A percentile compares a stretch with the other conserved stretches of the same genome.
These are phyloP conservation scores for Pristionchus mayeri DNA, from an alignment of 2,888 invertebrate species.

Conservation along the genomic window DNA sequence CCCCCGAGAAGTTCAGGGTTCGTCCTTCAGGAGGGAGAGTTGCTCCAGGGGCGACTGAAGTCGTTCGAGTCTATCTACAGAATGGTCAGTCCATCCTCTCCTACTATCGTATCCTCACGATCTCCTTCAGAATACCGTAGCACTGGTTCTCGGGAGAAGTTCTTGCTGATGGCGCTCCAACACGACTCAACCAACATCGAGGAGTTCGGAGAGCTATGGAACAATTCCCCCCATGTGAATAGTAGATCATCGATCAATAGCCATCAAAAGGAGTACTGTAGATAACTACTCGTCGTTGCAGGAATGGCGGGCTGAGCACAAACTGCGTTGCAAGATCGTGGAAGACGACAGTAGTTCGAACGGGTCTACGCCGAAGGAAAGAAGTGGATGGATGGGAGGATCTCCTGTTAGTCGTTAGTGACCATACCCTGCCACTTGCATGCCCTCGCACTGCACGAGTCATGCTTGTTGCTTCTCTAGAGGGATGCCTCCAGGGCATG, in stretches of 20 bases:
- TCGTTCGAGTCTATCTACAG: constrained; percentile 67
- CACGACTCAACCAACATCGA: constrained; percentile 60
- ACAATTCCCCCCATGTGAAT: constrained; percentile 49
- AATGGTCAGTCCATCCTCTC: constrained; percentile 55
- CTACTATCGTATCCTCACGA: not conserved
- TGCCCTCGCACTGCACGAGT: too few relatives aligned
- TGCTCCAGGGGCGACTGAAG: constrained; percentile 61
- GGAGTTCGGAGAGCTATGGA: constrained; percentile 62
- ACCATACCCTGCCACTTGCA: constrained; percentile 2
- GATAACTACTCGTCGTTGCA: too few relatives aligned
- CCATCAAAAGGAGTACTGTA: too few relatives aligned
- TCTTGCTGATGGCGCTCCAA: constrained; percentile 65
- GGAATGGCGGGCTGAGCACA: constrained; percentile 43
- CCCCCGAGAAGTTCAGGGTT: constrained; percentile 94
- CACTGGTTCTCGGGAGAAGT: constrained; percentile 66
- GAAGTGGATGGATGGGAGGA: constrained; percentile 25
- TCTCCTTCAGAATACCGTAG: constrained; percentile 63
- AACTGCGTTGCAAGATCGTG: constrained; percentile 39
- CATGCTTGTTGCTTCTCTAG: too few relatives aligned
- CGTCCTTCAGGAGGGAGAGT: constrained; percentile 82
- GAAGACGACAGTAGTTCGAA: constrained; percentile 44
- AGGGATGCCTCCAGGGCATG: too few relatives aligned
- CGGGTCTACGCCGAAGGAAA: constrained; percentile 29
- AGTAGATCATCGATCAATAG: not conserved
- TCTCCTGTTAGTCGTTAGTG: constrained; percentile 27